Base-by-base conservation (phyloP, 2,797 vertebrate species). In the Anableps anableps region DNA sequence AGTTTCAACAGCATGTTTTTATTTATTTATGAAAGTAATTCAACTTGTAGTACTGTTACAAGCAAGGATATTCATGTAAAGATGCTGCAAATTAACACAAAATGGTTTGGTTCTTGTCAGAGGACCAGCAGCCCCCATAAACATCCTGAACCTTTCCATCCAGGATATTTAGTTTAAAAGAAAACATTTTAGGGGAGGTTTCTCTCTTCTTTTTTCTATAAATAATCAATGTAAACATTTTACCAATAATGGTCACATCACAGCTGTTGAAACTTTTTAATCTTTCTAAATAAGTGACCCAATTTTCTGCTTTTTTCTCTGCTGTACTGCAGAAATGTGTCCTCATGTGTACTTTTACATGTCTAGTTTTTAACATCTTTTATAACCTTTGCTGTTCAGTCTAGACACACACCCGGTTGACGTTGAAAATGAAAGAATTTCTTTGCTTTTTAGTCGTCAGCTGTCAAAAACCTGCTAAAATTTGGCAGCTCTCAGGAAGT, bases 401-500 rank as follows among this genome's bases (percentile, higher is more conserved):
- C 16, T 74, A 34, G 80, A 74, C 83, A 74, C 78, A 58, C 38
- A 51, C 60, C 48, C 77, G 85, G 55, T 38, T 78, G 53, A 51
- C 51, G 73, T 73, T 38, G 79, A 82, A 81, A 82, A 84, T 85
- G 53, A 78, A 79, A 75, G 17, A 53, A 55, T 83, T 47, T 76
- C 80, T 64, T 80, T 5, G 80, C 75, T 58, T 82, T 87, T 50
- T 62, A 72, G 83, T 78, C 74, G 38, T 81, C 66, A 74, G 68
- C 85, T 91, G 90, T 88, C 85, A 83, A 72, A 86, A 82, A 76
- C 72, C 7, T 73, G 5, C 62, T 53, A 45, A 83, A 88, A 85
- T 83, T 82, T 85, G 83, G 50, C 80, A 72, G n/a, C 78, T 87
- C 79, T 80, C 64, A 60, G 74, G 41, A 88, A 77, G 64, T 58